Evolutionary conservation across 2,113 vertebrate species (phyloP), one percentile per base, ranked within the genome.

Genomic region (Scopus umbretta): DNA sequence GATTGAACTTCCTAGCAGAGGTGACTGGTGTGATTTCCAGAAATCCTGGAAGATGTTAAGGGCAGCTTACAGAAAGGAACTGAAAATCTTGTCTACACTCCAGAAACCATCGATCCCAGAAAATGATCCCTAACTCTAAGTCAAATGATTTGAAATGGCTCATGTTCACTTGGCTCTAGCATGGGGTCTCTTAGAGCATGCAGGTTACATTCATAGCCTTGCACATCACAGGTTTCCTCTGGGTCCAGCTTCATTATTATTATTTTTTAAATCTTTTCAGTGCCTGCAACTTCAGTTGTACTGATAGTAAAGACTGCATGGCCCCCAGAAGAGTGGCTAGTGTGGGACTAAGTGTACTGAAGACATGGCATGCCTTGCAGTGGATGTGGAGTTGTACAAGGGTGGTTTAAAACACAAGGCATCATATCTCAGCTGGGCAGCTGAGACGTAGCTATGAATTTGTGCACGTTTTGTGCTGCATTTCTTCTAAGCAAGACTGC

Each of bases 91-190:
- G 3, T 38, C 22, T 47, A 25, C 0, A 0, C 25, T 65, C 5
- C 34, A 23, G 34, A 82, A 79, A 82, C 10, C 14, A 25, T 0
- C 2, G 3, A 11, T 70, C 15, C 16, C 16, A 56, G 16, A 7
- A 81, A 86, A 66, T 9, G 2, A 75, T 58, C 38, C 40, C 34
- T 61, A 56, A 20, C 3, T 53, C 26, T 32, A 38, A 80, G 13
- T 9, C 17, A 85, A 38, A 38, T 11, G 5, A 10, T 82, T 53
- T 66, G 12, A 13, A 85, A 32, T 13, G 6, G 21, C 34, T 49
- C 8, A 6, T 0, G 0, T 49, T 71, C 0, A 0, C 11, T 9
- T 5, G 10, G 12, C 17, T 65, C 10, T 79, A 71, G n/a, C 14
- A 19, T 3, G 27, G 17, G 14, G 3, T 6, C 16, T 67, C 16